phyloP scores from a whole-genome alignment of 1,140 invertebrate species.

The Brachionus manjavacas region DNA sequence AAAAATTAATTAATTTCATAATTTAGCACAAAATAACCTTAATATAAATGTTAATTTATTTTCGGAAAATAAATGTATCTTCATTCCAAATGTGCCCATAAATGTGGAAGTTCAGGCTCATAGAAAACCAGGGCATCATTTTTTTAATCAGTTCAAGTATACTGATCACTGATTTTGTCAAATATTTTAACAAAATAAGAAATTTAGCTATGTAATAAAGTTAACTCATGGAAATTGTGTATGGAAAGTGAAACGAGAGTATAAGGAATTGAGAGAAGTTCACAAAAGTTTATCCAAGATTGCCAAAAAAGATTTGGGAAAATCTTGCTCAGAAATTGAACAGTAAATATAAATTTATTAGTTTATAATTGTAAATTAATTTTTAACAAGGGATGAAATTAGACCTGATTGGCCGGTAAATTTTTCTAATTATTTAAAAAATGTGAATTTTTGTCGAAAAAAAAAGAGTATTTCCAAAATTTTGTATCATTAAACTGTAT shows the following conservation, averaged over 20 bases:
- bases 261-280: not conserved
- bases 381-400: conserved; percentile 1
- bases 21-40: not conserved
- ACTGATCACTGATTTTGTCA: not conserved
- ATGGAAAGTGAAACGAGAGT: not conserved
- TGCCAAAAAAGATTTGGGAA: conserved; percentile 8
- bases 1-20: not conserved
- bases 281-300: not conserved
- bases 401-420: conserved; percentile 26
- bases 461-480: too few species aligned
- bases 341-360: not conserved
- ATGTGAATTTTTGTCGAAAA: too few species aligned
- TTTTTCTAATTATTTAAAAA: not conserved
- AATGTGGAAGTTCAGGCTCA: not conserved
- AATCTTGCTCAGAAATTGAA: conserved; percentile 18
- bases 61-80: not conserved
- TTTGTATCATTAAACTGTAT: too few species aligned
- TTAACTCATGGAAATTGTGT: not conserved
- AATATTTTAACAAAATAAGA: not conserved
- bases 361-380: not conserved
- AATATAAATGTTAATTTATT: not conserved
- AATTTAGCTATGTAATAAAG: not conserved
- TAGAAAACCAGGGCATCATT: not conserved
- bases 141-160: not conserved
- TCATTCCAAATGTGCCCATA: not conserved